Percentiles rank a stretch among this genome's conserved stretches.
These are phyloP conservation scores for Hetaerina titia DNA, from an alignment of 2,888 invertebrate genomes.

Conservation along the genomic window DNA sequence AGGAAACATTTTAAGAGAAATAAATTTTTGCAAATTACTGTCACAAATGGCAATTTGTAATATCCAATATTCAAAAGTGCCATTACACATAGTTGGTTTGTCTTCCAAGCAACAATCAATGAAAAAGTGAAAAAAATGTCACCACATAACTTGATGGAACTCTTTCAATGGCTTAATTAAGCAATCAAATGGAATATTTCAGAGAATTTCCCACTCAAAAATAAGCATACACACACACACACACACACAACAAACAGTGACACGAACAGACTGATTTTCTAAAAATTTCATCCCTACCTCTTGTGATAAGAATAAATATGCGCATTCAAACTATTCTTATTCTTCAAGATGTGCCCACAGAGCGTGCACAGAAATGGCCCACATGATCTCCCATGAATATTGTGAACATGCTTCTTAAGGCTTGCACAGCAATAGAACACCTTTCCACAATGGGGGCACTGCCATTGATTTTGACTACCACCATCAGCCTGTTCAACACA, in stretches of 20 bases:
- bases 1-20: no score
- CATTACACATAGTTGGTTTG: neutral
- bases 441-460: constrained; percentile 29
- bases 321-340: constrained; percentile 56
- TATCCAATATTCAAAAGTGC: neutral
- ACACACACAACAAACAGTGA: neutral
- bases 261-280: neutral
- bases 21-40: no score
- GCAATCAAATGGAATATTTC: neutral
- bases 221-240: neutral
- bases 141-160: neutral
- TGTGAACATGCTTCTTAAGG: constrained; percentile 54
- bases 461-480: neutral
- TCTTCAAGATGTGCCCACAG: constrained; percentile 43
- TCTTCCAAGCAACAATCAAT: no score
- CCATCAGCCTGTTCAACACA: constrained; percentile 10
- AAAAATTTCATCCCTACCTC: constrained; percentile 36
- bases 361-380: constrained; percentile 11
- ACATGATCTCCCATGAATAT: constrained; percentile 48
- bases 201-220: neutral
- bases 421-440: neutral
- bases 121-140: no score
- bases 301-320: constrained; percentile 36
- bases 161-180: neutral
- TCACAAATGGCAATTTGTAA: no score